Percentiles rank a stretch among this genome's conserved stretches.
Conservation (phyloP, 1,140 invertebrate genomes). For the Papilio xuthus region DNA sequence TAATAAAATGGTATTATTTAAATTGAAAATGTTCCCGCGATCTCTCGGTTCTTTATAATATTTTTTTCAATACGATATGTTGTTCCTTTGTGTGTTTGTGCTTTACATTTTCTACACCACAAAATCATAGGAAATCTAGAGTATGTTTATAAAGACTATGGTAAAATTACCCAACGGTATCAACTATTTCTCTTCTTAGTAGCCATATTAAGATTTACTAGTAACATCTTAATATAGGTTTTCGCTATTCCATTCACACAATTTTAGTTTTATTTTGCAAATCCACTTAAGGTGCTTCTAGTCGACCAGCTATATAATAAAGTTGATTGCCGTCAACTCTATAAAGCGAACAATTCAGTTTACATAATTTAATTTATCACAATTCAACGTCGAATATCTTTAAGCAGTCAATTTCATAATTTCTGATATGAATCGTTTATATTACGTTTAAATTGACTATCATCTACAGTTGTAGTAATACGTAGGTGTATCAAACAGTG, state of each 20-base stretch:
- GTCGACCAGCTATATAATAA: too few species aligned
- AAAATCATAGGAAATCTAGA: too few species aligned
- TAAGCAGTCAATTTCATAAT: background rate
- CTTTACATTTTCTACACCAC: background rate
- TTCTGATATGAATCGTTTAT: background rate
- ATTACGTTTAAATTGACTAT: background rate
- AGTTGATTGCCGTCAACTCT: too few species aligned
- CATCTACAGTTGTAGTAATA: background rate
- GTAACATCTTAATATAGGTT: too few species aligned
- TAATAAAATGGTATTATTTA: conserved; percentile 28
- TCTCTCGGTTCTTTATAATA: background rate
- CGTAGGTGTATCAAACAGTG: conserved; percentile 1
- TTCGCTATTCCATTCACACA: too few species aligned
- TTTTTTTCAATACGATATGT: background rate
- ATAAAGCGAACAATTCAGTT: too few species aligned
- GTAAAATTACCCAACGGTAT: too few species aligned
- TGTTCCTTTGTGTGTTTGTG: background rate
- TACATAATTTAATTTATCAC: background rate
- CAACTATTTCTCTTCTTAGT: too few species aligned
- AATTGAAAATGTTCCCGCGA: conserved; percentile 18
- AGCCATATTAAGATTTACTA: too few species aligned
- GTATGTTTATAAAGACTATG: too few species aligned
- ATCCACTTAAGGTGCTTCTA: too few species aligned
- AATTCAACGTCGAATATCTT: background rate
- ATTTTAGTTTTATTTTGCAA: too few species aligned